Base-by-base conservation (phyloP, 2,113 vertebrate genomes). In the Nibea coibor region DNA sequence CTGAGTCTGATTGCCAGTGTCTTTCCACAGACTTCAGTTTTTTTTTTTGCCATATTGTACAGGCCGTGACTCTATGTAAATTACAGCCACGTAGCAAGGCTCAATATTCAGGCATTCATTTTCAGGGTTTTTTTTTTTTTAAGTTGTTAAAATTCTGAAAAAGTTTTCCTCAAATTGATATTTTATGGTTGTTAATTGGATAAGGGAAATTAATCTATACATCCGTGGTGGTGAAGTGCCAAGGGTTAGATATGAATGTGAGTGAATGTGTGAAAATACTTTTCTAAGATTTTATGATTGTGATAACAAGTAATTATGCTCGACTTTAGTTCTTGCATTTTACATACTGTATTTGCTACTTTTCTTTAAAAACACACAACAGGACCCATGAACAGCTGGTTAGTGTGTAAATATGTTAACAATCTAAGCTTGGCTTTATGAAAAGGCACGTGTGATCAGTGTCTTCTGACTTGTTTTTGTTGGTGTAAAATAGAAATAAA, bases 1-100 rank as follows among this genome's bases (percentile, higher is more conserved):
- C 77, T 22, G 57, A 72, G 69, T 39, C 75, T 24, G 14, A 50
- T 43, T 82, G 89, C 89, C 84, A 83, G 76, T 69, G 5, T 81
- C 58, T 85, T 73, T 81, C 59, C 3, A 11, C 43, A 26, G 68
- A 81, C 59, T 61, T 80, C 50, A 22, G 35, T 58, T 50, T 84
- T 65, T 63, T 50, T 28, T 81, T 63, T 50, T 28, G 85, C 56
- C 85, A 69, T 54, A 71, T 63, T 78, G 47, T 76, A 43, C 28
- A 47, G 69, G 43, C 68, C 73, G 22, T 5, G 62, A 62, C 69
- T 72, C 28, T 47, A 19, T 53, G 66, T 26, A 76, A 61, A 66
- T 66, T 20, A n/a, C 5, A 24, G 58, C 42, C 39, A 45, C 78
- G 54, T 58, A n/a, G 24, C 45, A 76, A 50, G 42, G 50, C 19